phyloP scores from a whole-genome alignment of 2,113 vertebrate species.

The Chionomys nivalis region DNA sequence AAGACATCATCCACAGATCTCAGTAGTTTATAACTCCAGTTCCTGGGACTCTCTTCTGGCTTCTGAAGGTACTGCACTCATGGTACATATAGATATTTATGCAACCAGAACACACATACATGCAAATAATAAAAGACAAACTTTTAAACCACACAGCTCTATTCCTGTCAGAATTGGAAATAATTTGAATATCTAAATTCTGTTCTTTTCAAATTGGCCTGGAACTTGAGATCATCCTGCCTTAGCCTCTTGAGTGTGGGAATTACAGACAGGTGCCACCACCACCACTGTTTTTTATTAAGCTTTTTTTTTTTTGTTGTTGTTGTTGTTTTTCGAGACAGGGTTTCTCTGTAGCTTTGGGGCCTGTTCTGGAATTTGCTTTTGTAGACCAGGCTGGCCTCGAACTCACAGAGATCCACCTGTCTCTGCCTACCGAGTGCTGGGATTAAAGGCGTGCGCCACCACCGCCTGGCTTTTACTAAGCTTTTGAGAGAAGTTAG shows the following conservation, averaged over 20 bases:
- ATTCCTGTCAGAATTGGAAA: not conserved
- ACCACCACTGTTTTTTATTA: not conserved
- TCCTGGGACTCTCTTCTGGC: not conserved
- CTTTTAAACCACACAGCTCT: not conserved
- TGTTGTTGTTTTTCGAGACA: no score
- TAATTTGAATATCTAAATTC: conserved; percentile 29
- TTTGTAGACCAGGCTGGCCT: not conserved
- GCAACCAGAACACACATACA: not conserved
- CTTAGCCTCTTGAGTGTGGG: not conserved
- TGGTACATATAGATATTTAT: not conserved
- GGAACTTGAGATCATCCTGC: not conserved
- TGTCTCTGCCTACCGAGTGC: not conserved
- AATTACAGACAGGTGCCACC: not conserved
- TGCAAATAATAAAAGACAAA: not conserved
- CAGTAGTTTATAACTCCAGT: not conserved
- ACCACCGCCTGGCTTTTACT: not conserved
- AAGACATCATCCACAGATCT: not conserved
- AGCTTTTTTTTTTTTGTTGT: not conserved
- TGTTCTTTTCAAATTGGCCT: not conserved
- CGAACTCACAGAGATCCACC: not conserved
- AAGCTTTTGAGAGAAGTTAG: conserved; percentile 24
- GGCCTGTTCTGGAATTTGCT: no score
- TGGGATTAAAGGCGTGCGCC: no score
- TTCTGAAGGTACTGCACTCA: not conserved
- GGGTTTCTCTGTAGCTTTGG: no score